phyloP scores from a whole-genome alignment of 2,888 invertebrate species.

The Tolmerus cingulatus region DNA sequence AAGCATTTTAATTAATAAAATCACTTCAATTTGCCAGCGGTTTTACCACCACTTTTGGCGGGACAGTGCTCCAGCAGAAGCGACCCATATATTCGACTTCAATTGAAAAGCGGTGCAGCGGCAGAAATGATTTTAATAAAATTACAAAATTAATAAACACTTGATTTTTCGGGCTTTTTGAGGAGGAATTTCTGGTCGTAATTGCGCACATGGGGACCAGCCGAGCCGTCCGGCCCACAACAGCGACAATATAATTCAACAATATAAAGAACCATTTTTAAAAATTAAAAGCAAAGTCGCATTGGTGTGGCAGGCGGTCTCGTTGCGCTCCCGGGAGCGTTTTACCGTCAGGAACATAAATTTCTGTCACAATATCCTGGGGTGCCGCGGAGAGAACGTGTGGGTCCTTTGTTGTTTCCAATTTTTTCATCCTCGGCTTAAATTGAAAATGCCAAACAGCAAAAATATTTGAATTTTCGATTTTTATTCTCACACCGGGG shows the following conservation, averaged over 20 bases:
- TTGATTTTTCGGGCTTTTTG: background rate
- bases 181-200: background rate
- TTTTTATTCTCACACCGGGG: background rate
- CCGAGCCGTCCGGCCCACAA: background rate
- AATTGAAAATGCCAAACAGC: background rate
- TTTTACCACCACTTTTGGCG: background rate
- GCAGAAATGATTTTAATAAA: slow-evolving; percentile 25
- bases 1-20: slow-evolving; percentile 37
- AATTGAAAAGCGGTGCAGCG: background rate
- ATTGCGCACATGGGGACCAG: background rate
- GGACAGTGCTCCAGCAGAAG: background rate
- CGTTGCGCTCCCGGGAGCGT: background rate
- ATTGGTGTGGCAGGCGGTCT: background rate
- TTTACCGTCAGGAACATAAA: background rate
- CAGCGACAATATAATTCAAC: background rate
- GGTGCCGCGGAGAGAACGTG: background rate
- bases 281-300: background rate
- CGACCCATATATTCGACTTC: background rate
- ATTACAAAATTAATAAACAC: slow-evolving; percentile 35
- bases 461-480: slow-evolving; percentile 33
- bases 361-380: background rate
- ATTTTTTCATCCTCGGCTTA: background rate
- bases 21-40: slow-evolving; percentile 2
- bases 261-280: background rate
- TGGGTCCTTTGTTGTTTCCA: background rate